These are phyloP conservation scores for Acridotheres tristis DNA, from an alignment of 2,797 vertebrate species.

Conservation along the genomic window DNA sequence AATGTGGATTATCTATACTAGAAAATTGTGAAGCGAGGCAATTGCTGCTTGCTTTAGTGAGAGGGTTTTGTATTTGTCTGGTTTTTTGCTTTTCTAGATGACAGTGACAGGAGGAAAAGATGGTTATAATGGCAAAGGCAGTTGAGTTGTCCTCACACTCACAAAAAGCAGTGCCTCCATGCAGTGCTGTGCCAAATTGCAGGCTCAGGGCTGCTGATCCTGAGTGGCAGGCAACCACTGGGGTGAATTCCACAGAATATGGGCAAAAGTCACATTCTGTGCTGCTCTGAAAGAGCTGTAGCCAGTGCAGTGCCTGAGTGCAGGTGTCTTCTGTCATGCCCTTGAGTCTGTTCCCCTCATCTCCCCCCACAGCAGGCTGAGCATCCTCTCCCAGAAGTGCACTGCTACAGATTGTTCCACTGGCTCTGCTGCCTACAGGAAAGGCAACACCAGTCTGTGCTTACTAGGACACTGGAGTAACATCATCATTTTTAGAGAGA, in stretches of 20 bases:
- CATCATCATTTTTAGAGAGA: neutral
- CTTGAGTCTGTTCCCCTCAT: neutral
- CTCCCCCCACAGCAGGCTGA: neutral
- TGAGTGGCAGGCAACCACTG: neutral
- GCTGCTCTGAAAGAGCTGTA: neutral
- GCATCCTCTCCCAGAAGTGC: neutral
- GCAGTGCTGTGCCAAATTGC: neutral
- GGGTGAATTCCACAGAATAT: neutral
- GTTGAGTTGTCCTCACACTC: neutral
- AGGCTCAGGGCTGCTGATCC: neutral
- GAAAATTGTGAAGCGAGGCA: neutral
- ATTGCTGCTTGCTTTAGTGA: neutral
- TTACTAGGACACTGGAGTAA: neutral
- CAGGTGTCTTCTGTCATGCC: neutral
- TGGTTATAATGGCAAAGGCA: neutral
- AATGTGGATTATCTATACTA: neutral
- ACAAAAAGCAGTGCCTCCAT: accelerated
- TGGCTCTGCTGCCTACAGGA: neutral
- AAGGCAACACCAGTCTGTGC: neutral
- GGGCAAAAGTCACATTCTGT: neutral
- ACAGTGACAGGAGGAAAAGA: neutral
- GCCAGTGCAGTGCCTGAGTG: neutral
- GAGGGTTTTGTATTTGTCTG: neutral
- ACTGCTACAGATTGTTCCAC: neutral
- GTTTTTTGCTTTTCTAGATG: neutral